These are phyloP conservation scores for Zootermopsis nevadensis DNA, from an alignment of 2,888 invertebrate genomes.

Conservation along the genomic window DNA sequence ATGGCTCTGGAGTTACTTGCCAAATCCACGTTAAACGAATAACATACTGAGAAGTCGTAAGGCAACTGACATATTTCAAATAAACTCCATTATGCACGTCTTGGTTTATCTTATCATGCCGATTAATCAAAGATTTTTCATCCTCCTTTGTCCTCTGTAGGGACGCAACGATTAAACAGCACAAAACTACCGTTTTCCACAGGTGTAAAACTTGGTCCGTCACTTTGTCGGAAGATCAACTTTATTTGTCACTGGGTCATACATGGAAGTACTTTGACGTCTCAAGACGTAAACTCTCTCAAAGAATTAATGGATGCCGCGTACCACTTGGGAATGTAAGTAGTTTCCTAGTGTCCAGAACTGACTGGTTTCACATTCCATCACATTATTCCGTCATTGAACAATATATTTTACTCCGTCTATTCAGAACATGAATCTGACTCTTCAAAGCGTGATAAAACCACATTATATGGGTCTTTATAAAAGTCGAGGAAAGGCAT, in stretches of 20 bases:
- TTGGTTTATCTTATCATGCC: no score
- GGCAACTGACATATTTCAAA: conserved; percentile 1
- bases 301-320: neutral
- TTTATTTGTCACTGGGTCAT: no score
- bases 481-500: neutral
- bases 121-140: no score
- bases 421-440: neutral
- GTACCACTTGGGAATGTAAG: neutral
- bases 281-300: neutral
- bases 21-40: neutral
- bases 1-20: neutral
- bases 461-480: conserved; percentile 12
- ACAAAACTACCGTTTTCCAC: no score
- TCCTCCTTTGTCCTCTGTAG: no score
- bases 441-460: neutral
- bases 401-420: neutral
- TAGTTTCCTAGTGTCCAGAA: neutral
- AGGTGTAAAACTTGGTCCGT: no score
- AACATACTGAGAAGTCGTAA: neutral
- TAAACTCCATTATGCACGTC: neutral
- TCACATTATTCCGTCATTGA: conserved; percentile 7
- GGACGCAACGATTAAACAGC: no score
- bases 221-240: no score
- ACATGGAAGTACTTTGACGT: neutral
- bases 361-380: neutral